Base-by-base conservation (phyloP, 2,113 vertebrate species). In the Ramphastos sulfuratus region DNA sequence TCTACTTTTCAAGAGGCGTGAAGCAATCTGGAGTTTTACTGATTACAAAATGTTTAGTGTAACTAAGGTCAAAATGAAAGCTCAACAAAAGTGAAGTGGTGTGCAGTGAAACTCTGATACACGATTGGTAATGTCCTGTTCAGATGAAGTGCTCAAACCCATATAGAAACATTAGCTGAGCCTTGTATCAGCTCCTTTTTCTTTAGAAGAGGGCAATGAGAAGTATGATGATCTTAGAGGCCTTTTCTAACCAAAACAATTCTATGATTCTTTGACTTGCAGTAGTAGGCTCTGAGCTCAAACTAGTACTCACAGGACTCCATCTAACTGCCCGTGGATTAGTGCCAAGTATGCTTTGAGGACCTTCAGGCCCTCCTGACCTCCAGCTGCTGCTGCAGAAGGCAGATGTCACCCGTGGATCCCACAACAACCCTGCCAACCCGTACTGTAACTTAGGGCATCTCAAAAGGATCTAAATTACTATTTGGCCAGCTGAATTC, bases 261-360 rank as follows among this genome's bases (percentile, higher is more conserved):
- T 25, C 23, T 52, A 25, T 52, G 50, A 25, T 52, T 52, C 50
- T 52, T 52, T 52, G 50, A 25, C 50, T 24, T 52, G 30, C 37
- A 64, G 12, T 56, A 25, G 30, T 8, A 58, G 35, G 42, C 23
- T 46, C 79, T 50, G 52, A 65, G 27, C 52, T 71, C 46, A 42
- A 15, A 8, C 10, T 30, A 15, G 74, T 37, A 42, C 16, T 27
- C 33, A 2, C 5, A 23, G 23, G 8, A 48, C 23, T 54, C 0
- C 0, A 42, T n/a, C 76, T 48, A 60, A 42, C 16, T 59, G 27
- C 30, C 54, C 65, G 42, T 0, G 0, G 7, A 3, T 12, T 1
- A 0, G 65, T 48, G 21, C 15, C 70, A 15, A 7, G 3, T 8
- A 23, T 5, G 9, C 21, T 33, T 5, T 1, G 3, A 54, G 61